These are phyloP conservation scores for Trachythela sp. DNA, from an alignment of 64 coral and sea anemone genomes.

Conservation along the genomic window DNA sequence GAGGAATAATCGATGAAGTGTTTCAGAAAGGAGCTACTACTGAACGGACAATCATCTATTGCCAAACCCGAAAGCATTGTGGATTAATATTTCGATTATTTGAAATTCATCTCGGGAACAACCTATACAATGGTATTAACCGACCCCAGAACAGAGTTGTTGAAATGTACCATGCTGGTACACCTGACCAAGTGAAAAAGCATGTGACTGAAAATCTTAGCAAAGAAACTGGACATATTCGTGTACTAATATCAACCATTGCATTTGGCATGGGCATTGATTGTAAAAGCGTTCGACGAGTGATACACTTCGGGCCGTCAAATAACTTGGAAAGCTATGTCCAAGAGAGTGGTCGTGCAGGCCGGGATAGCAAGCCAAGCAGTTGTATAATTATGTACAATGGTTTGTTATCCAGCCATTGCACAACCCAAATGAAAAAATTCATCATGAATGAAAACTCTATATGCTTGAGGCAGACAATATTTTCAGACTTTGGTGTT, in stretches of 20 bases:
- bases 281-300: constrained; percentile 1
- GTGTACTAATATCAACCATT: not conserved
- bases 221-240: constrained; percentile 5
- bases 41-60: not conserved
- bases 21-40: not conserved
- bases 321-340: not conserved
- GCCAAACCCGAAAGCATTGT: constrained; percentile 16
- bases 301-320: constrained; percentile 4
- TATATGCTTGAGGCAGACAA: not conserved
- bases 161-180: constrained; percentile 25
- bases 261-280: constrained; percentile 11
- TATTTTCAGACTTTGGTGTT: not conserved
- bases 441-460: not conserved
- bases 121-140: not conserved
- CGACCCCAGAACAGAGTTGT: not conserved
- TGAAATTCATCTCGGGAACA: not conserved
- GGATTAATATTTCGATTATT: not conserved
- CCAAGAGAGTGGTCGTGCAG: not conserved
- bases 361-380: not conserved
- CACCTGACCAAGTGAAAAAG: constrained; percentile 10
- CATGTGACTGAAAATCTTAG: constrained; percentile 2
- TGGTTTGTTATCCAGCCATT: not conserved
- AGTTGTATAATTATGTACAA: not conserved
- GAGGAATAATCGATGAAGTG: not conserved
- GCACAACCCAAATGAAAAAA: not conserved